These are phyloP conservation scores for Zele albiditarsus DNA, from an alignment of 2,888 invertebrate genomes.

Conservation along the genomic window DNA sequence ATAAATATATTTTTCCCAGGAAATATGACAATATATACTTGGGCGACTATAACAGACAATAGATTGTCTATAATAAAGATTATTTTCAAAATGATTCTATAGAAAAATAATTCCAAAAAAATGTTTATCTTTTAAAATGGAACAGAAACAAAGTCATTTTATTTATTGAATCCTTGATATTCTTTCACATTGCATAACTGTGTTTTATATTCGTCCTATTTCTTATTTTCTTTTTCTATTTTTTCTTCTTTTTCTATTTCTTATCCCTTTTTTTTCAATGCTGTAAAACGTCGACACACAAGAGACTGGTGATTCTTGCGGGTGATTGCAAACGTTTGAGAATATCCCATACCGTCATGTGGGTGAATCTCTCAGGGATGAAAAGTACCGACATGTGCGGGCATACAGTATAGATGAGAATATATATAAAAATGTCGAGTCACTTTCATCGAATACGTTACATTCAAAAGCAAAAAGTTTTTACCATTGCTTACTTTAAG, in stretches of 20 bases:
- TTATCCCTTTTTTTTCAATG: not conserved
- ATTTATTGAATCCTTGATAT: too few species aligned
- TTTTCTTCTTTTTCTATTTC: not conserved
- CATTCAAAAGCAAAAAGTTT: not conserved
- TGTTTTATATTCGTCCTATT: too few species aligned
- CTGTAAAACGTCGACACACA: not conserved
- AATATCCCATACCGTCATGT: conserved; percentile 4
- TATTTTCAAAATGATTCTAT: too few species aligned
- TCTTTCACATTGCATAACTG: too few species aligned
- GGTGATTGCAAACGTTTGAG: not conserved
- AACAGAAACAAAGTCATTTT: too few species aligned
- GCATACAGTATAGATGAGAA: not conserved
- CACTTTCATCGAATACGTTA: not conserved
- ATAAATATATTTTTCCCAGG: too few species aligned
- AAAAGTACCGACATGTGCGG: not conserved
- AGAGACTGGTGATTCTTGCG: not conserved
- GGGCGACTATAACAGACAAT: too few species aligned
- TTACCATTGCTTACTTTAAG: not conserved
- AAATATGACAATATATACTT: too few species aligned
- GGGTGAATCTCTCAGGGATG: conserved; percentile 8
- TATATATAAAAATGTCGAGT: not conserved
- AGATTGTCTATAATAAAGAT: too few species aligned
- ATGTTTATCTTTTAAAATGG: too few species aligned
- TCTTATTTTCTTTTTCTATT: too few species aligned
- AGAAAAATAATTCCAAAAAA: too few species aligned